Evolutionary conservation across 2,888 invertebrate genomes (phyloP).

Genomic region (Parapristionchus giblindavisi): DNA sequence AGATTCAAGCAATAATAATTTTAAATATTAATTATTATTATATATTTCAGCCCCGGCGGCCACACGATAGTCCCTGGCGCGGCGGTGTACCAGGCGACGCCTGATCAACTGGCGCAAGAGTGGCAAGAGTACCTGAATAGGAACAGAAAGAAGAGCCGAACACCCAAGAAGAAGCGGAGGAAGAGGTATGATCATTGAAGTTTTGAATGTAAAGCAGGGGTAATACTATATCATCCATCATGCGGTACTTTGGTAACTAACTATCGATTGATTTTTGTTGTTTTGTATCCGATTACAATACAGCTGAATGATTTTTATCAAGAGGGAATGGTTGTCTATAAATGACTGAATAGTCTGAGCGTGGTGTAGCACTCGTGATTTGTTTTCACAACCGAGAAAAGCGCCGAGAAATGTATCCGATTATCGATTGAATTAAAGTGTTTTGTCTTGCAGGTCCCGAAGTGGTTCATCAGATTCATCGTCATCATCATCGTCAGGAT

Average conservation of each 20-base stretch:
- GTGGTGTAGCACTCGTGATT: too few relatives aligned
- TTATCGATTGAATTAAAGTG: too few relatives aligned
- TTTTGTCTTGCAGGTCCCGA: background rate
- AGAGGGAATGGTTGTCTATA: too few relatives aligned
- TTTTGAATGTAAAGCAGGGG: too few relatives aligned
- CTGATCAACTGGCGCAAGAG: conserved; percentile 23
- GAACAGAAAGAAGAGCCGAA: conserved; percentile 25
- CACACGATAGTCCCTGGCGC: background rate
- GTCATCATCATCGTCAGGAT: conserved; percentile 26
- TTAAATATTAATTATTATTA: background rate
- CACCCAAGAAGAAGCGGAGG: conserved; percentile 1
- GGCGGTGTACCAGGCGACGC: conserved; percentile 34
- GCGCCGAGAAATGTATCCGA: too few relatives aligned
- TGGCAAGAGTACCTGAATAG: conserved; percentile 39
- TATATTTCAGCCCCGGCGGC: conserved; percentile 1
- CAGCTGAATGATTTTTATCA: too few relatives aligned
- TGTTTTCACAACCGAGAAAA: too few relatives aligned
- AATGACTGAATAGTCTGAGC: too few relatives aligned
- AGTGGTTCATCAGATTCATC: conserved; percentile 18
- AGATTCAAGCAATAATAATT: too few relatives aligned
- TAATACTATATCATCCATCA: background rate
- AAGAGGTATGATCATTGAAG: background rate
- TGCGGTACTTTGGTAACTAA: background rate
- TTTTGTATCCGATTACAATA: too few relatives aligned
- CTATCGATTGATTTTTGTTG: too few relatives aligned